Evolutionary conservation across 2,888 invertebrate species (phyloP), one percentile per base, ranked within the genome.

Genomic region (Chorisops tibialis): DNA sequence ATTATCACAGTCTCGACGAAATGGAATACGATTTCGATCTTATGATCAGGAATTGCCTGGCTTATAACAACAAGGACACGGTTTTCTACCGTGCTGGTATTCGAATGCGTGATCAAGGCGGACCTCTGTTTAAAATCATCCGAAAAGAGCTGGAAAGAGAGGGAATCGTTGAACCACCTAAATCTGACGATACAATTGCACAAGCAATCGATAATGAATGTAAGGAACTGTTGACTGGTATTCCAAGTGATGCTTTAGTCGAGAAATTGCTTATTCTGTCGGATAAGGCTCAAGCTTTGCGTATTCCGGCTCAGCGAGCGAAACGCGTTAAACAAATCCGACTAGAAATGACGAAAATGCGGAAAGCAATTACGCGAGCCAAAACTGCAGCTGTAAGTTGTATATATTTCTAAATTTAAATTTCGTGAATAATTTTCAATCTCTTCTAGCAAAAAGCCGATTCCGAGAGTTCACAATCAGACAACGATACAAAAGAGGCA

Each of bases 1-100:
- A 82, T 56, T 93, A 94, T 75, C 78, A 79, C 6, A 84, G 83
- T 54, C 81, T 97, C 41, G 87, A 88, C 64, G 86, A 89, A 35
- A 85, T 98, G 71, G 91, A 94, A 72, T 81, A 81, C 0, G 98
- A 99, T 80, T 97, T 98, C 75, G 86, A 89, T 71, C 82, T 97
- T n/a, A 97, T 99, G 91, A 91, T 97, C 62, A 86, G 87, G 67
- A 99, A 99, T 78, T 99, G 98, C 73, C 82, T 95, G 70, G 89
- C 89, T 0, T 99, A 98, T 76, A 99, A 99, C 76, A 89, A 91
- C 67, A 92, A 93, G 73, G 96, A 96, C 70, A 96, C 96, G 0
- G 89, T 96, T 61, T 97, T 94, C 77, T 96, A 96, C 77, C 87
- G 91, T 59, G 90, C 94, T 2, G 96, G 91, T 0, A 81, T 91